A percentile compares a stretch with the other conserved stretches of the same genome.
These are phyloP conservation scores for Hycleus phaleratus DNA, from an alignment of 1,140 invertebrate genomes.

Conservation along the genomic window DNA sequence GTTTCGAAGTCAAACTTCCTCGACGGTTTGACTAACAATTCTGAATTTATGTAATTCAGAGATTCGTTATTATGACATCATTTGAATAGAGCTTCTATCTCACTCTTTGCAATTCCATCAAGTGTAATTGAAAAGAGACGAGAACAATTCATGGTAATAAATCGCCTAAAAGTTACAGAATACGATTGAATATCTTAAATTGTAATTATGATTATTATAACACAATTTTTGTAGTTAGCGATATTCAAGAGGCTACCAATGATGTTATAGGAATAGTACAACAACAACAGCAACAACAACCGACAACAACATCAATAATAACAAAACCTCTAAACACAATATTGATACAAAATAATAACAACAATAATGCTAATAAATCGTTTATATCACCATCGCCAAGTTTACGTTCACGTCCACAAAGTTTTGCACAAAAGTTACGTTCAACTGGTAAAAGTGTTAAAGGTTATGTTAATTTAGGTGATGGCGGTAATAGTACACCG, in stretches of 20 bases:
- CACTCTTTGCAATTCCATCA: too few species aligned
- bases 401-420: constrained; percentile 66
- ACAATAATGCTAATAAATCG: constrained; percentile 39
- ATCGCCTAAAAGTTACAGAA: too few species aligned
- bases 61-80: too few species aligned
- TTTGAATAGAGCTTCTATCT: too few species aligned
- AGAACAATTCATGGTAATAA: too few species aligned
- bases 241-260: not conserved
- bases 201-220: not conserved
- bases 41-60: too few species aligned
- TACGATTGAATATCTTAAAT: too few species aligned
- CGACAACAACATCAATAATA: not conserved
- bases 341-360: constrained; percentile 44
- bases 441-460: constrained; percentile 78
- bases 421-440: constrained; percentile 76
- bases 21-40: too few species aligned
- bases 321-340: not conserved
- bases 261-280: not conserved
- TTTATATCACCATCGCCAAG: constrained; percentile 54
- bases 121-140: too few species aligned
- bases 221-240: not conserved
- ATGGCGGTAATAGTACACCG: constrained; percentile 59
- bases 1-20: too few species aligned
- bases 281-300: not conserved
- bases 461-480: constrained; percentile 49